Evolutionary conservation across 2,888 invertebrate genomes (phyloP).

Genomic region (Julus scandinavius): DNA sequence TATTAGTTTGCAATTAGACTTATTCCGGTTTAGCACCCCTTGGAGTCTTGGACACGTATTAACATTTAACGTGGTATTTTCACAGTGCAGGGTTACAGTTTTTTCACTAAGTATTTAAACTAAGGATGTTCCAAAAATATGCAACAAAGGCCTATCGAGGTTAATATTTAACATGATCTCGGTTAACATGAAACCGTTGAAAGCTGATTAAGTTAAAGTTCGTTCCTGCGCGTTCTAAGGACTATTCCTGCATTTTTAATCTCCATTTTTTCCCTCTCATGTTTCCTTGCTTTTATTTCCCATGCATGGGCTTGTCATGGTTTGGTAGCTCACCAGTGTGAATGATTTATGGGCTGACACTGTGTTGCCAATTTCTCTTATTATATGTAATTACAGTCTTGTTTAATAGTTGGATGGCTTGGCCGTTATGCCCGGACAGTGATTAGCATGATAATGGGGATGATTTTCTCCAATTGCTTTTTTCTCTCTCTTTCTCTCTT

Average conservation of each 20-base stretch:
- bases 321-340: background rate
- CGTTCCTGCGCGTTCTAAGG: too few relatives aligned
- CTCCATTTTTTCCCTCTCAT: slow-evolving; percentile 1
- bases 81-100: too few relatives aligned
- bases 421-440: slow-evolving; percentile 33
- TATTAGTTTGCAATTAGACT: too few relatives aligned
- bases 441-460: slow-evolving; percentile 42
- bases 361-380: slow-evolving; percentile 50
- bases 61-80: too few relatives aligned
- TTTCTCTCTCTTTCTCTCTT: background rate
- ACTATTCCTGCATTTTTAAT: slow-evolving; percentile 16
- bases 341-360: slow-evolving; percentile 53
- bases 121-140: background rate
- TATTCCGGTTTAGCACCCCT: too few relatives aligned
- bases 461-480: slow-evolving; percentile 23
- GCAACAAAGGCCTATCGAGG: background rate
- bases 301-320: slow-evolving; percentile 15
- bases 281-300: background rate
- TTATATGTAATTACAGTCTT: slow-evolving; percentile 37
- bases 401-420: slow-evolving; percentile 34
- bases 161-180: too few relatives aligned
- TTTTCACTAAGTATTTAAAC: too few relatives aligned
- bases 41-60: too few relatives aligned
- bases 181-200: background rate
- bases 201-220: too few relatives aligned